phyloP scores from a whole-genome alignment of 1,140 invertebrate species.

The Bombyx mori region ASM3026992v2 NC_085117.1:14223501-14224000 shows the following conservation, averaged over 20 bases:
- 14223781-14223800: slow-evolving; percentile 2
- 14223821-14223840: not conserved
- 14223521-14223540: not conserved
- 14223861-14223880: too few relatives aligned
- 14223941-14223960: too few relatives aligned
- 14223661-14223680: slow-evolving; percentile 58
- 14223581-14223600: slow-evolving; percentile 21
- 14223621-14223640: slow-evolving; percentile 36
- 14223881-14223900: too few relatives aligned
- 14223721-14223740: slow-evolving; percentile 30
- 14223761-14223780: slow-evolving; percentile 6
- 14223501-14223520: too few relatives aligned
- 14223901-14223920: too few relatives aligned
- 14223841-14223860: not conserved
- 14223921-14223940: too few relatives aligned
- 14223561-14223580: slow-evolving; percentile 4
- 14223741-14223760: slow-evolving; percentile 3
- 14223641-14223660: slow-evolving; percentile 48
- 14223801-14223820: slow-evolving; percentile 1
- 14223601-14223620: slow-evolving; percentile 32
- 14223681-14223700: slow-evolving; percentile 50
- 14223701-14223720: slow-evolving; percentile 36
- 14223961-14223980: too few relatives aligned
- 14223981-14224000: too few relatives aligned
- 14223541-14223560: not conserved